phyloP scores from a whole-genome alignment of 2,113 vertebrate species.

The Parus major region DNA sequence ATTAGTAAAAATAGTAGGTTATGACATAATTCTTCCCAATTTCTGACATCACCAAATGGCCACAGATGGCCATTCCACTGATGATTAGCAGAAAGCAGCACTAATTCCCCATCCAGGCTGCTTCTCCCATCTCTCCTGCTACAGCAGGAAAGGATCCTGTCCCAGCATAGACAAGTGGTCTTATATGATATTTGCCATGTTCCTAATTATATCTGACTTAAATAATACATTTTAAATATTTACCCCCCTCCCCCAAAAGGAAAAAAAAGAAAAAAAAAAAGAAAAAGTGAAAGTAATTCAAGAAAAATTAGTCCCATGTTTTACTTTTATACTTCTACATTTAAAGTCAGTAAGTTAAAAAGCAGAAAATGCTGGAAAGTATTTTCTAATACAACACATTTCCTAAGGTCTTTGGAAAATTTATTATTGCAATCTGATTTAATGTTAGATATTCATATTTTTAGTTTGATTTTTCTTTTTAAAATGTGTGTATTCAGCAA shows the following conservation, averaged over 20 bases:
- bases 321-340: neutral
- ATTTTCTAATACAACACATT: neutral
- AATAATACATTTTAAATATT: neutral
- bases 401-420: neutral
- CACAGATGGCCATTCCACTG: neutral
- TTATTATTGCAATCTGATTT: neutral
- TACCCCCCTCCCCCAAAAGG: fast-evolving
- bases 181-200: neutral
- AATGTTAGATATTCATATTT: neutral
- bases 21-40: neutral
- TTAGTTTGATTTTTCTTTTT: neutral
- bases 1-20: neutral
- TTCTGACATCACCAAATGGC: neutral
- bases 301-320: neutral
- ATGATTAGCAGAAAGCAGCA: neutral
- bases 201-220: neutral
- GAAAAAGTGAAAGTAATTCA: neutral
- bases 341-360: neutral
- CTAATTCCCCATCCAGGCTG: neutral
- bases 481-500: neutral
- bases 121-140: neutral
- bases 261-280: neutral
- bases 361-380: neutral
- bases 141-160: neutral
- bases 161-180: neutral